Base-by-base conservation (phyloP, 2,888 invertebrate genomes). In the Fragum fragum region DNA sequence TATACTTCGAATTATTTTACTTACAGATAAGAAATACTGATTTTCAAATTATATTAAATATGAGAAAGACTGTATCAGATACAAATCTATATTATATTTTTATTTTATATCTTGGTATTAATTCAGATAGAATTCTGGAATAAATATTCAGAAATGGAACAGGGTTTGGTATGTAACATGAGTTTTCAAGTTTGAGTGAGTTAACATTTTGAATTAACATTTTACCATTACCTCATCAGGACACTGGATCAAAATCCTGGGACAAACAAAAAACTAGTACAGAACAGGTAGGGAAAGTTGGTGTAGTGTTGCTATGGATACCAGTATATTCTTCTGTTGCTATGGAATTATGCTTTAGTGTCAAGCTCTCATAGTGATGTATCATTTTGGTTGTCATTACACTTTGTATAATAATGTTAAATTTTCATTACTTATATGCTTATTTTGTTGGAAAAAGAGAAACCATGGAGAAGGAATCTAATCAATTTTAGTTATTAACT, bases 311-410 rank as follows among this genome's bases (percentile, higher is more conserved):
- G 39, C 66, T 42, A 66, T 66, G 66, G 66, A n/a, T 9, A 66
- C 66, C 66, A 55, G n/a, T 16, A 57, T 42, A 66, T 66, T 26
- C 36, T 66, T 23, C 42, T 66, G 42, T 66, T 66, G 66, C 55
- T 39, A 72, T 72, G 72, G 72, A 36, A n/a, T 57, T 28, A 55
- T 42, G 42, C 42, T 47, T 47, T 47, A 47, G 18, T 66, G 66
- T 36, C 42, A 23, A 36, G 42, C 39, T 66, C 26, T 66, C 42
- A 42, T 66, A 66, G 66, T 42, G 47, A 57, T 57, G 23, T 57
- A 57, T 57, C 11, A 57, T n/a, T 23, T n/a, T 2, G 57, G 57
- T 57, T 36, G 32, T 9, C 32, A 3, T 36, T 36, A 36, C 9
- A 36, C 32, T 36, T 36, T 3, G 32, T 36, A 9, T 36, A 36